Evolutionary conservation across 2,113 vertebrate species (phyloP), one percentile per base, ranked within the genome.

Genomic region (Cinclus mexicanus): DNA sequence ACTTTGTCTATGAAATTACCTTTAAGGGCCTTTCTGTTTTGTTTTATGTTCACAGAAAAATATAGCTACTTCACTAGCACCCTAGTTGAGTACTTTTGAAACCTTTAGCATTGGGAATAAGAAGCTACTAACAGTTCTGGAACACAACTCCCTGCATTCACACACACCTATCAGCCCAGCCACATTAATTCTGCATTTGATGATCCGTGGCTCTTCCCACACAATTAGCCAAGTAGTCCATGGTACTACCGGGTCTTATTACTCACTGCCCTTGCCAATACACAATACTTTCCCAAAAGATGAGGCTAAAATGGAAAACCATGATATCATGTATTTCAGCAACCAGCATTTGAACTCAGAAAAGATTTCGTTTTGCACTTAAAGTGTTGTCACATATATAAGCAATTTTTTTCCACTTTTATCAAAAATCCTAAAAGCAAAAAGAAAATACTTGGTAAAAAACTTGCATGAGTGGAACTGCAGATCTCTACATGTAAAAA

Each of bases 131-230:
- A 37, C 25, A 64, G 24, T 6, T 89, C 55, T 29, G 19, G 42
- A 83, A 83, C 4, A 5, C 26, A n/a, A 1, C 16, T 19, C 22
- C 7, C 18, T 13, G 17, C n/a, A 37, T 7, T 25, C 14, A 37
- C 42, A 65, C 39, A 63, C 15, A 4, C 3, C 23, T 24, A 33
- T 19, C 33, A 75, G n/a, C 39, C 61, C 37, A 67, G 16, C 5
- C 0, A 0, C 24, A 41, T 46, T 39, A 71, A 53, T 12, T 23
- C 15, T 33, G 25, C 13, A 33, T 53, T 41, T 70, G 33, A 46
- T 57, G 47, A 84, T 24, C 65, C 22, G 12, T 31, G 6, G 28
- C 26, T 84, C 42, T 53, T 57, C 55, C 46, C 44, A 69, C 4
- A 8, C 6, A 55, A 26, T 3, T 25, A n/a, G 15, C 39, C 56